phyloP scores from a whole-genome alignment of 1,140 invertebrate species.

The Zophobas atratus region DNA sequence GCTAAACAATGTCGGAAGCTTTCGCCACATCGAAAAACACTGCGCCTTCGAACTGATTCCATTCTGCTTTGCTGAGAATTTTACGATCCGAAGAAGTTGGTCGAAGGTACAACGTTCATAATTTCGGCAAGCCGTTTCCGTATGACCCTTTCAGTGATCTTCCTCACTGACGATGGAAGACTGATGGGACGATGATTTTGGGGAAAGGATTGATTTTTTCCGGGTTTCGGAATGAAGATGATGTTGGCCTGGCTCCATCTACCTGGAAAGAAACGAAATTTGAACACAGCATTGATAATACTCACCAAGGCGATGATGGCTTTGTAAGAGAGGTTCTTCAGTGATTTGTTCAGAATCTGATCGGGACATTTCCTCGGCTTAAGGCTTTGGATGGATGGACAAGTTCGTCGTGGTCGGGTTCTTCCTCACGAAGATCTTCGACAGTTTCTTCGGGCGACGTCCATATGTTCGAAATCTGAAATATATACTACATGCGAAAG shows the following conservation, averaged over 20 bases:
- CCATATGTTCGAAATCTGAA: too few relatives aligned
- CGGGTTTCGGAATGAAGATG: constrained; percentile 65
- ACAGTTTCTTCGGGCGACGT: too few relatives aligned
- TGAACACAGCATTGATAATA: constrained; percentile 18
- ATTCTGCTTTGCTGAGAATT: constrained; percentile 33
- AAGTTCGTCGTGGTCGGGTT: too few relatives aligned
- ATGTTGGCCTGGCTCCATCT: constrained; percentile 63
- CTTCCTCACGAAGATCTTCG: too few relatives aligned
- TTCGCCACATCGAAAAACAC: constrained; percentile 58
- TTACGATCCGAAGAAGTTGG: constrained; percentile 51
- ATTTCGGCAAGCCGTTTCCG: background rate
- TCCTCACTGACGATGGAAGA: constrained; percentile 60
- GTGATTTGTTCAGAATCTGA: background rate
- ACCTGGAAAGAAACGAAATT: constrained; percentile 47
- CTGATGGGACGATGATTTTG: constrained; percentile 65
- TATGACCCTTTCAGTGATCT: constrained; percentile 61
- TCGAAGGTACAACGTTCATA: constrained; percentile 46
- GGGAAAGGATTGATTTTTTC: constrained; percentile 60
- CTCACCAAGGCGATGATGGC: background rate
- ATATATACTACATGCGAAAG: too few relatives aligned
- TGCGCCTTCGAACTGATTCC: constrained; percentile 51
- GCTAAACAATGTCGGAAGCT: constrained; percentile 62
- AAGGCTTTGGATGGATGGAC: too few relatives aligned
- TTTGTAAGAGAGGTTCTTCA: background rate
- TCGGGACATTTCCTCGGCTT: too few relatives aligned